A percentile compares a stretch with the other conserved stretches of the same genome.
phyloP scores from a whole-genome alignment of 2,113 vertebrate genomes.

The Dipodomys merriami region DNA sequence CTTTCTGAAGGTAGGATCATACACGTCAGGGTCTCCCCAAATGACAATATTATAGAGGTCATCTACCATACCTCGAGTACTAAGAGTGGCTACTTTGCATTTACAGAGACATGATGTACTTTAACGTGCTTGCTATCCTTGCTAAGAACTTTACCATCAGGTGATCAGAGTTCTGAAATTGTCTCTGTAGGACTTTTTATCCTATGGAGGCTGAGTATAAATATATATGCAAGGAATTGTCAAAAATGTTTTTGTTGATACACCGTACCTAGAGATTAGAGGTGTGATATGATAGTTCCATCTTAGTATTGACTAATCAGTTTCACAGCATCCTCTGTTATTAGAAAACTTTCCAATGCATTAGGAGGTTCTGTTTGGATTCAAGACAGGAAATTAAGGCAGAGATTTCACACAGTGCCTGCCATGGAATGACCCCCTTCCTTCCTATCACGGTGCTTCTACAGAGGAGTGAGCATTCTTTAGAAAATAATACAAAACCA shows the following conservation, averaged over 20 bases:
- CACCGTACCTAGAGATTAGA: background rate
- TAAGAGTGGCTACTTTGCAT: background rate
- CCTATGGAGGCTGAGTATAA: background rate
- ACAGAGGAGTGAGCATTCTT: background rate
- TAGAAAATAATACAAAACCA: constrained; percentile 26
- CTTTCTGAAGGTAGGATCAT: background rate
- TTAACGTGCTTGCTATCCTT: background rate
- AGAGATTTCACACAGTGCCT: background rate
- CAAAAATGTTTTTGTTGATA: background rate
- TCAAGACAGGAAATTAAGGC: background rate
- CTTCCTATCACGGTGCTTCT: background rate
- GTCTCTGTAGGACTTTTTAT: background rate
- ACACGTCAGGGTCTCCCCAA: background rate
- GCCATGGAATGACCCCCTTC: background rate
- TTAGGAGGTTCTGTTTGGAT: background rate
- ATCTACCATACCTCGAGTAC: background rate
- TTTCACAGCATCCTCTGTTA: background rate
- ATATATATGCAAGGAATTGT: background rate
- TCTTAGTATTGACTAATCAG: background rate
- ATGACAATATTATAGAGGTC: background rate
- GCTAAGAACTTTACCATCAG: background rate
- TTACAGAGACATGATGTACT: background rate
- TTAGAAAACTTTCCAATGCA: background rate
- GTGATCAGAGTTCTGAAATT: background rate
- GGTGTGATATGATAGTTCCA: background rate